phyloP scores from a whole-genome alignment of 1,140 invertebrate species.

The Dryas iulia region DNA sequence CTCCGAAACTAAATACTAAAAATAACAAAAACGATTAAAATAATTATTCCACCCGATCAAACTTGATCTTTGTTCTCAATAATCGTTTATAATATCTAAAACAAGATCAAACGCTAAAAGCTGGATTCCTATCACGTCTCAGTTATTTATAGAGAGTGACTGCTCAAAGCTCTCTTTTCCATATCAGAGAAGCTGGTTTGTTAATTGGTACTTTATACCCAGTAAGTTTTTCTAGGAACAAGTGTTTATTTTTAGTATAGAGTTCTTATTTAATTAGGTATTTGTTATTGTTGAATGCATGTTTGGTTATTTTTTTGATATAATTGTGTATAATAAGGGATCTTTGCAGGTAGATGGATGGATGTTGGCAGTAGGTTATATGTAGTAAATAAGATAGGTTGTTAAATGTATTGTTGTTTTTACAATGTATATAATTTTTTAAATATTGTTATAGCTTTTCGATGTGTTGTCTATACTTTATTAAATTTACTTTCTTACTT shows the following conservation, averaged over 20 bases:
- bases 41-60: background rate
- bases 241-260: background rate
- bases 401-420: too few species aligned
- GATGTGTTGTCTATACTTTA: too few species aligned
- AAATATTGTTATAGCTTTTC: too few species aligned
- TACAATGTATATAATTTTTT: too few species aligned
- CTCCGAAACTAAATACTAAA: too few species aligned
- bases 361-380: too few species aligned
- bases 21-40: background rate
- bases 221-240: background rate
- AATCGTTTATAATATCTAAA: slow-evolving; percentile 2
- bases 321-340: too few species aligned
- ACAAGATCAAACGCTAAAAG: background rate
- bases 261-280: background rate
- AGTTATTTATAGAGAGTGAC: background rate
- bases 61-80: background rate
- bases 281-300: background rate
- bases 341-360: too few species aligned
- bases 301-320: too few species aligned
- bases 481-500: too few species aligned
- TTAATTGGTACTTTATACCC: background rate
- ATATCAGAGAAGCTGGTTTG: background rate
- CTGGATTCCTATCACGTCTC: background rate
- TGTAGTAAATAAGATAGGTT: too few species aligned
- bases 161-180: background rate